These are phyloP conservation scores for Neosilurus mollespiculum DNA, from an alignment of 2,797 vertebrate genomes.

Conservation along the genomic window DNA sequence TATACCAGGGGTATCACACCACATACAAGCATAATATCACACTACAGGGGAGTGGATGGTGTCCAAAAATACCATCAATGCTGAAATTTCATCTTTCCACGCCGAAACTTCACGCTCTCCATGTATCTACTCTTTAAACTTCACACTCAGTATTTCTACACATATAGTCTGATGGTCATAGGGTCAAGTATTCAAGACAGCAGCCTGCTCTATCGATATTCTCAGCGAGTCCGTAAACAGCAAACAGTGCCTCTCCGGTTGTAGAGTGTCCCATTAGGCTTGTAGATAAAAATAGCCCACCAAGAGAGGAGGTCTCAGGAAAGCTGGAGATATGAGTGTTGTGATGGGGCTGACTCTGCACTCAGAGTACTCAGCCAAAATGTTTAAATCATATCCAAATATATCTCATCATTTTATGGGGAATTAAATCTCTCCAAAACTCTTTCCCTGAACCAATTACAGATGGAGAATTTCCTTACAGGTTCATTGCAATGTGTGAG, in stretches of 20 bases:
- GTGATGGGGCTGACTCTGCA: conserved; percentile 39
- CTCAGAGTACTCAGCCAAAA: conserved; percentile 30
- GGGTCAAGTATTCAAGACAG: conserved; percentile 49
- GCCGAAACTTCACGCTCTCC: background rate
- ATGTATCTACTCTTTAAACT: conserved; percentile 4
- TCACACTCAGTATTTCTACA: conserved; percentile 3
- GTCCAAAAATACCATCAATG: background rate
- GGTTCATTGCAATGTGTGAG: background rate
- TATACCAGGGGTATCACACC: background rate
- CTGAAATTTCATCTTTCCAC: background rate
- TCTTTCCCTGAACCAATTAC: conserved; percentile 22
- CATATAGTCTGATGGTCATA: conserved; percentile 8
- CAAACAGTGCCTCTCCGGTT: conserved; percentile 64
- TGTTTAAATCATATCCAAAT: conserved; percentile 37
- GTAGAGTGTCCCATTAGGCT: conserved; percentile 67
- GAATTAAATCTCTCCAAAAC: conserved; percentile 16
- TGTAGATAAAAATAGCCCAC: conserved; percentile 70
- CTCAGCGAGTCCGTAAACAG: conserved; percentile 50
- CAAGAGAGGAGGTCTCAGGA: conserved; percentile 64
- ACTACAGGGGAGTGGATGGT: background rate
- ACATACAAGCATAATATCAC: background rate
- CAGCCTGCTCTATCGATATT: conserved; percentile 48
- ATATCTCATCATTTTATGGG: conserved; percentile 20
- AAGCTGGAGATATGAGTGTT: conserved; percentile 64
- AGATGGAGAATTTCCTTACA: conserved; percentile 25